phyloP scores from a whole-genome alignment of 2,113 vertebrate species.

The Platichthys flesus region DNA sequence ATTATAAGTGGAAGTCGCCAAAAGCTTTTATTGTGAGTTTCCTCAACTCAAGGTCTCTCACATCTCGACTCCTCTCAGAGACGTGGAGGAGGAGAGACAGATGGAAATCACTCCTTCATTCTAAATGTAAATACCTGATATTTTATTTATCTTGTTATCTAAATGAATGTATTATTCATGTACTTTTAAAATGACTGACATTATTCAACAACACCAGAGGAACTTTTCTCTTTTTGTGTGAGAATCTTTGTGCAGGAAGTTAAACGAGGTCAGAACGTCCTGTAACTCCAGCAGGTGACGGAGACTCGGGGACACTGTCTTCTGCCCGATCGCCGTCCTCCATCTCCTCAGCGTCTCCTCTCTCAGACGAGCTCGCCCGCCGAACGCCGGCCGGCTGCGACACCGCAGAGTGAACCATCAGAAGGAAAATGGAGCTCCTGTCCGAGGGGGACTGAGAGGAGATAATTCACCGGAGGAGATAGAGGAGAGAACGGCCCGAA shows the following conservation, averaged over 20 bases:
- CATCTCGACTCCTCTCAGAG: no score
- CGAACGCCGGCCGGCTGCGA: not conserved
- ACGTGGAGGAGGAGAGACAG: no score
- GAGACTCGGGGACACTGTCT: conserved; percentile 23
- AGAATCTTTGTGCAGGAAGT: not conserved
- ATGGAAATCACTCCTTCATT: no score
- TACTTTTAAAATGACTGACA: no score
- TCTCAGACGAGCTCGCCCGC: not conserved
- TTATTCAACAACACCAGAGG: no score
- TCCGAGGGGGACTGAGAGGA: conserved; percentile 51
- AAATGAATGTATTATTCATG: no score
- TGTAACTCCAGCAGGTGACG: not conserved
- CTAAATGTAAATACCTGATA: no score
- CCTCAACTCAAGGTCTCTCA: no score
- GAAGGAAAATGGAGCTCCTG: conserved; percentile 64
- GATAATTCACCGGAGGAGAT: conserved; percentile 68
- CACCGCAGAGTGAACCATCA: conserved; percentile 6
- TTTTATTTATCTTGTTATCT: no score
- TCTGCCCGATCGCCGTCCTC: conserved; percentile 24
- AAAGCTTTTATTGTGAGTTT: no score
- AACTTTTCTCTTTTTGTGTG: not conserved
- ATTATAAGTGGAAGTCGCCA: no score
- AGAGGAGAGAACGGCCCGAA: conserved; percentile 50
- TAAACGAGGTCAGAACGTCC: conserved; percentile 24
- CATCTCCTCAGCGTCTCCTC: conserved; percentile 40